These are phyloP conservation scores for Liparis tanakae DNA, from an alignment of 2,797 vertebrate genomes.

Conservation along the genomic window DNA sequence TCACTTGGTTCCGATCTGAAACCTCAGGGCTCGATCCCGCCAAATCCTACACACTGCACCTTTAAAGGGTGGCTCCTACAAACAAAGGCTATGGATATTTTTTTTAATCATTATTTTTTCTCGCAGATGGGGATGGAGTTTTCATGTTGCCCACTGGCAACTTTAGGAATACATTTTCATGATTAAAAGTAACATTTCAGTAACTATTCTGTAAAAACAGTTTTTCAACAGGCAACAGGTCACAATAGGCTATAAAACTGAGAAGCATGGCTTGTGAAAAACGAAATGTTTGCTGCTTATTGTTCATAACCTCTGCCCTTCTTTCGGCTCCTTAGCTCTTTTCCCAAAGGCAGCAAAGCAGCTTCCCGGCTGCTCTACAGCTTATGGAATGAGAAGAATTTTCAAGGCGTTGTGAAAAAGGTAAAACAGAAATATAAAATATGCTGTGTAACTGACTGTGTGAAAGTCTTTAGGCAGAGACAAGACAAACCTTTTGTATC, in stretches of 20 bases:
- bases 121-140: not conserved
- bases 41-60: not conserved
- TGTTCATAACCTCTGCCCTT: not conserved
- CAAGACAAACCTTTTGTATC: not conserved
- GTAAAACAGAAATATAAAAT: conserved; percentile 40
- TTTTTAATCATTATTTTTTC: not conserved
- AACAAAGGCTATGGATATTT: not conserved
- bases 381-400: conserved; percentile 73
- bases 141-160: not conserved
- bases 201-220: not conserved
- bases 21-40: not conserved
- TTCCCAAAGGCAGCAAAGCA: conserved; percentile 53
- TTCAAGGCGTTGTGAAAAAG: conserved; percentile 73
- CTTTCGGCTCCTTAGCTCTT: conserved; percentile 34
- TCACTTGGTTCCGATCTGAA: not conserved
- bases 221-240: not conserved
- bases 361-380: conserved; percentile 70
- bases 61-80: not conserved
- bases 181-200: not conserved
- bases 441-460: not conserved
- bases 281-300: not conserved
- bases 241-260: not conserved
- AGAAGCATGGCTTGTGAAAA: not conserved
- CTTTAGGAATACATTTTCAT: not conserved
- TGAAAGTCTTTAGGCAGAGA: not conserved